A percentile compares a stretch with the other conserved stretches of the same genome.
These are phyloP conservation scores for Laticauda laticaudata DNA, from an alignment of 2,113 vertebrate genomes.

Conservation along the genomic window DNA sequence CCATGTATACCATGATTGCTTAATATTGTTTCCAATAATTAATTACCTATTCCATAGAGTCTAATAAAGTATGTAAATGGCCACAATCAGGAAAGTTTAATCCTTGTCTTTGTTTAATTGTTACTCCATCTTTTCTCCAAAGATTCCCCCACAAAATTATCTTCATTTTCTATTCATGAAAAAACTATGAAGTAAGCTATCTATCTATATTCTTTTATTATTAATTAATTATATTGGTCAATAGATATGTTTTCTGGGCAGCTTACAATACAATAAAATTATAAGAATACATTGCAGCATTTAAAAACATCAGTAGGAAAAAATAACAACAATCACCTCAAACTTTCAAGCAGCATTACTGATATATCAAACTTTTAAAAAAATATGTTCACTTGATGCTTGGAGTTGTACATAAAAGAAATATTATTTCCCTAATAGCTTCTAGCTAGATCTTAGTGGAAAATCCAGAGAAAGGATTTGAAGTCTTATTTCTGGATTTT, in stretches of 20 bases:
- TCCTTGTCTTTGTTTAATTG: neutral
- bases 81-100: neutral
- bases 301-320: neutral
- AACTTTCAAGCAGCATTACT: neutral
- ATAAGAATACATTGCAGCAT: neutral
- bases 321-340: neutral
- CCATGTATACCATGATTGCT: neutral
- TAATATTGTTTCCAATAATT: neutral
- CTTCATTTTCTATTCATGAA: neutral
- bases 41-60: neutral
- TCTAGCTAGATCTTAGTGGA: neutral
- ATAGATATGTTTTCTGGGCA: neutral
- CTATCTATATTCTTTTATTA: neutral
- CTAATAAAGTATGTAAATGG: neutral
- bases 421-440: neutral
- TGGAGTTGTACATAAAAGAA: neutral
- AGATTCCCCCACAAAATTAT: neutral
- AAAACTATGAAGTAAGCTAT: neutral
- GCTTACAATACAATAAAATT: neutral
- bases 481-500: neutral
- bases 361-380: neutral
- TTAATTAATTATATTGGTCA: neutral
- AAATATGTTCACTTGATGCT: neutral
- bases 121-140: neutral
- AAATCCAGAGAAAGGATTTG: neutral